Percentiles rank a stretch among this genome's conserved stretches.
Evolutionary conservation across 2,888 invertebrate species (phyloP).

Genomic region (Chymomyza amoena): DNA sequence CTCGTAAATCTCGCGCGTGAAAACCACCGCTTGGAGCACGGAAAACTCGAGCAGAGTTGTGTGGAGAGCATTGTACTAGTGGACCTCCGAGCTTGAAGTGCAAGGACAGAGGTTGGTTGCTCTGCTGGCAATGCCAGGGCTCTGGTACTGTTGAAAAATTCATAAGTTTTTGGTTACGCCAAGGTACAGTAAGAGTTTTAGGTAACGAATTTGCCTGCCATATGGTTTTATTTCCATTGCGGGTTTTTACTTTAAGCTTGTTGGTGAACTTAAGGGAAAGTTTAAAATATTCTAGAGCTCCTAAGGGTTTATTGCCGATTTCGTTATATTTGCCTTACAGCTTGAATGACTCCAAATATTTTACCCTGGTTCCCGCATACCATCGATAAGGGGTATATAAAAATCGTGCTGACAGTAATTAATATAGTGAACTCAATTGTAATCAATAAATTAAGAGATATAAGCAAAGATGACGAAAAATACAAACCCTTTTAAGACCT

Average conservation of each 20-base stretch:
- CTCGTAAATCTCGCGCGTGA: conserved; percentile 69
- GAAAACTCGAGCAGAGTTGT: not conserved
- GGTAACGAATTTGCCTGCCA: not conserved
- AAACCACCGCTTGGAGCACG: conserved; percentile 54
- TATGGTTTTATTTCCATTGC: conserved; percentile 4
- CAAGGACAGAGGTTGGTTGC: not conserved
- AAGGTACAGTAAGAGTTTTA: not conserved
- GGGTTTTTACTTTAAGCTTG: not conserved
- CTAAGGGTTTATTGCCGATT: too few relatives aligned
- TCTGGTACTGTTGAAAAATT: conserved; percentile 1
- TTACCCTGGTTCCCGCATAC: too few relatives aligned
- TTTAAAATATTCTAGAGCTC: too few relatives aligned
- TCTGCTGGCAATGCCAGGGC: not conserved
- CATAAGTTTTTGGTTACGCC: conserved; percentile 2
- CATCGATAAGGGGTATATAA: too few relatives aligned
- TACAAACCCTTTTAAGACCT: too few relatives aligned
- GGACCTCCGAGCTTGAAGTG: not conserved
- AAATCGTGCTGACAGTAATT: too few relatives aligned
- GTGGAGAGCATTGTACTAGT: not conserved
- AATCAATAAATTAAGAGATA: too few relatives aligned
- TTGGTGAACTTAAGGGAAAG: not conserved
- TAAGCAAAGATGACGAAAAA: too few relatives aligned
- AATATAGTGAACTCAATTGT: too few relatives aligned
- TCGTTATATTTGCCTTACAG: too few relatives aligned
- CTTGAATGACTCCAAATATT: too few relatives aligned